phyloP scores from a whole-genome alignment of 2,113 vertebrate species.

The Labeo rohita region DNA sequence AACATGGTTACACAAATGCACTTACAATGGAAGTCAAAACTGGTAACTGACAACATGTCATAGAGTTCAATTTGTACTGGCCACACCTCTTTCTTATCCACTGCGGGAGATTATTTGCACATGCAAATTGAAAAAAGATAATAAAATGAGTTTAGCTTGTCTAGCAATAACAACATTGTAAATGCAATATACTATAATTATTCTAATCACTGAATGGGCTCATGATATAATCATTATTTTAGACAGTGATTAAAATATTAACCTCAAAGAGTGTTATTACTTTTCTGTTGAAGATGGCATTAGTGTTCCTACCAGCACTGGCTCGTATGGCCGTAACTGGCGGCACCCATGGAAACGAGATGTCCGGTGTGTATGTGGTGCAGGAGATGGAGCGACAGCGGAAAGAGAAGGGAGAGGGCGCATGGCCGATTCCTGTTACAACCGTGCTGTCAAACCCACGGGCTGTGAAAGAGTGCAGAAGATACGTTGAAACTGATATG shows the following conservation, averaged over 20 bases:
- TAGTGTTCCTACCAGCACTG: constrained; percentile 62
- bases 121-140: not conserved
- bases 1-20: not conserved
- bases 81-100: not conserved
- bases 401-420: constrained; percentile 43
- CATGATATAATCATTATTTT: not conserved
- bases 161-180: not conserved
- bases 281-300: constrained; percentile 68
- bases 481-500: constrained; percentile 76
- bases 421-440: constrained; percentile 58
- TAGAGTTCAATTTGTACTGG: not conserved
- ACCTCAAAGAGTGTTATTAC: not conserved
- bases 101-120: not conserved
- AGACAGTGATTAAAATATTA: not conserved
- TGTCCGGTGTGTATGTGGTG: constrained; percentile 77
- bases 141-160: not conserved
- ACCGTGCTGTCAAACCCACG: constrained; percentile 71
- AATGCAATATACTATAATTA: not conserved
- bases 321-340: constrained; percentile 76
- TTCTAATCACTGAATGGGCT: not conserved
- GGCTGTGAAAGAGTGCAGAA: constrained; percentile 71
- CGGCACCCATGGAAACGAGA: constrained; percentile 86
- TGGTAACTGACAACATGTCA: not conserved
- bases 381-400: constrained; percentile 66
- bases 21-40: not conserved